A percentile compares a stretch with the other conserved stretches of the same genome.
Evolutionary conservation across 2,888 invertebrate species (phyloP).

Genomic region (Pseudanteris insignis): DNA sequence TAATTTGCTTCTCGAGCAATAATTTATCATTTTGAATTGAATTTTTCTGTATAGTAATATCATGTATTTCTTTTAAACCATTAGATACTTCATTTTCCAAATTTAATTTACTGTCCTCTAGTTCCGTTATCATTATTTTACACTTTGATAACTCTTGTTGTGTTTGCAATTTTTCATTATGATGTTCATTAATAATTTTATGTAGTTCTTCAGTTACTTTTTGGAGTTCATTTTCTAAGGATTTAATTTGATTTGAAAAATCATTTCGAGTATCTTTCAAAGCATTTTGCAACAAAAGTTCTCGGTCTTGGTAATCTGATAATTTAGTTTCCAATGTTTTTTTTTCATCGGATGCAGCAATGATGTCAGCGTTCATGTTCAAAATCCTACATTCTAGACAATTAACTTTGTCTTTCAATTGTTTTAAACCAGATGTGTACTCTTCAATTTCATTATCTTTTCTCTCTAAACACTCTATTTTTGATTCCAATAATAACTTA

Average conservation of each 20-base stretch:
- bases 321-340: conserved; percentile 1
- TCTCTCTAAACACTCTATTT: conserved; percentile 26
- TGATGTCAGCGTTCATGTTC: background rate
- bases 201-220: background rate
- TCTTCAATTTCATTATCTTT: conserved; percentile 35
- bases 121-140: background rate
- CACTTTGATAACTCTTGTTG: background rate
- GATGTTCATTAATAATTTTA: background rate
- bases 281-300: conserved; percentile 2
- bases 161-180: background rate
- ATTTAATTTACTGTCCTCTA: conserved; percentile 5
- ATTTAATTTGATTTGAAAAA: background rate
- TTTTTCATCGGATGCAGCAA: conserved; percentile 3
- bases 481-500: conserved; percentile 12
- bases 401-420: background rate
- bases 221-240: background rate
- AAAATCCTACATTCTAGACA: conserved; percentile 8
- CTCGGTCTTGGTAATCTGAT: conserved; percentile 4
- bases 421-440: conserved; percentile 1
- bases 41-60: background rate
- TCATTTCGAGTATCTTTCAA: background rate
- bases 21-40: background rate
- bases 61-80: background rate
- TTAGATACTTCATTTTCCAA: background rate
- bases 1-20: background rate